phyloP scores from a whole-genome alignment of 2,888 invertebrate species.

The Drosophila nigricruria region DNA sequence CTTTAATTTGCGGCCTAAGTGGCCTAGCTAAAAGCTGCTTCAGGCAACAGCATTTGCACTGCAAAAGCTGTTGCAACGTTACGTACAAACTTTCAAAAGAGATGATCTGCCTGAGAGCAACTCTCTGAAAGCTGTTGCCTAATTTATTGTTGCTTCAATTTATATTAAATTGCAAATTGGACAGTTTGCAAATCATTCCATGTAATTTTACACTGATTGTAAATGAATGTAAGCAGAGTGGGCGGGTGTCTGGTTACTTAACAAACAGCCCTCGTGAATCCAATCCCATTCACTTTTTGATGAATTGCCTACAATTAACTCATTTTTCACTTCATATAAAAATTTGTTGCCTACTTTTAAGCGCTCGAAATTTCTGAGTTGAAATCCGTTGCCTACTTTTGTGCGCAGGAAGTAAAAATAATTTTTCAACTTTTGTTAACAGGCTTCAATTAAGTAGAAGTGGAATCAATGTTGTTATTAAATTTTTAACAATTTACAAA shows the following conservation, averaged over 20 bases:
- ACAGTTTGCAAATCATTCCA: constrained; percentile 35
- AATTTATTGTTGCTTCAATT: constrained; percentile 48
- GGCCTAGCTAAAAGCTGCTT: constrained; percentile 42
- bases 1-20: constrained; percentile 58
- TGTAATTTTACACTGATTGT: constrained; percentile 26
- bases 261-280: constrained; percentile 26
- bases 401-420: not conserved
- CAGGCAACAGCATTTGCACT: constrained; percentile 37
- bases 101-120: constrained; percentile 31
- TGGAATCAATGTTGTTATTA: constrained; percentile 26
- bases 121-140: constrained; percentile 8
- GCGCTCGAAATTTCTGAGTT: not conserved
- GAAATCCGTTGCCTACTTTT: constrained; percentile 21
- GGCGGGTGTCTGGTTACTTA: constrained; percentile 25
- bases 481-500: constrained; percentile 43
- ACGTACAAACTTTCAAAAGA: constrained; percentile 7
- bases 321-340: constrained; percentile 45
- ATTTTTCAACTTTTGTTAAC: constrained; percentile 11
- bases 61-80: constrained; percentile 20
- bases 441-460: constrained; percentile 5
- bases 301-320: constrained; percentile 46
- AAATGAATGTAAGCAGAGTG: not conserved
- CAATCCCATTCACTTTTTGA: constrained; percentile 36
- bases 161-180: constrained; percentile 52
- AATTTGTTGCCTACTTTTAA: constrained; percentile 38